Conservation (phyloP, 2,888 invertebrate species). For the Orthosia gothica region DNA sequence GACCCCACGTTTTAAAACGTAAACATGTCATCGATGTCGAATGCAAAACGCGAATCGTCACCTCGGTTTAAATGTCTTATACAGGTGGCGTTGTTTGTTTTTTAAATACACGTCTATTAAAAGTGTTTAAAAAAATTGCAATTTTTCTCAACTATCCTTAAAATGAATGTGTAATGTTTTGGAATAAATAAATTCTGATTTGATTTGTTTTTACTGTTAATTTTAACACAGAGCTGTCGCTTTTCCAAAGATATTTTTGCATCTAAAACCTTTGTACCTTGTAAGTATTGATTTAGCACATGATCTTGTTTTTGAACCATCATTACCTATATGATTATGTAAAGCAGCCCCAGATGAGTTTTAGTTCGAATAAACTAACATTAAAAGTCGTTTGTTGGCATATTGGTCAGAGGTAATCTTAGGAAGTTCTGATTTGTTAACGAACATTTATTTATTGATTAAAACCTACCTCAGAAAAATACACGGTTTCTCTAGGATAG, state of each 20-base stretch:
- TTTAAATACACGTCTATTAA: background rate
- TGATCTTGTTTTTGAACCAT: no score
- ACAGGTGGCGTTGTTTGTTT: constrained; percentile 20
- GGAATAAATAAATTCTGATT: background rate
- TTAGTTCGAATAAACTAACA: no score
- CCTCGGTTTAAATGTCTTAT: constrained; percentile 26
- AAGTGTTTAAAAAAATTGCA: background rate
- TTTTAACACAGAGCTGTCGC: no score
- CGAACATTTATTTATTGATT: no score
- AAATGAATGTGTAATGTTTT: no score
- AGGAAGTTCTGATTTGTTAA: no score
- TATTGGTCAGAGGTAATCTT: no score
- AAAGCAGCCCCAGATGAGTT: no score
- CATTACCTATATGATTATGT: no score
- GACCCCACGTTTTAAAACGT: constrained; percentile 42
- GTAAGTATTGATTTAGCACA: background rate
- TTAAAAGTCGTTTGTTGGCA: no score
- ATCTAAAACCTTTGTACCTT: background rate
- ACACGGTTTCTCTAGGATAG: background rate
- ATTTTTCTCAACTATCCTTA: background rate
- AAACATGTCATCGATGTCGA: constrained; percentile 56
- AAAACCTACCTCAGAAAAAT: background rate
- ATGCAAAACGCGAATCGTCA: constrained; percentile 42
- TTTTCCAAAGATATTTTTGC: background rate
- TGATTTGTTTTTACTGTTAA: background rate